Evolutionary conservation across 2,888 invertebrate species (phyloP).

Genomic region (Hesperia comma): DNA sequence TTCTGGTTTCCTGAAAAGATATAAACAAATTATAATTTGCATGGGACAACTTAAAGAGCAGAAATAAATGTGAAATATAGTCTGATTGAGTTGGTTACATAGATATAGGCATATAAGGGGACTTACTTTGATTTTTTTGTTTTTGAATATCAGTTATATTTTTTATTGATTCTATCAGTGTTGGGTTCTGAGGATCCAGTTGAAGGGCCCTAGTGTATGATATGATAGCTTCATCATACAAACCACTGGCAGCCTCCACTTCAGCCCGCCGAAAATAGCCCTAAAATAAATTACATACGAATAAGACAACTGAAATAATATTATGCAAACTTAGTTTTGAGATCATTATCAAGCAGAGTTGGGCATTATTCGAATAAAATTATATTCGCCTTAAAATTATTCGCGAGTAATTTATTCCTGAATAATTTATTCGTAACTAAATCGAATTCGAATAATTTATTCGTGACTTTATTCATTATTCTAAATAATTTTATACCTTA

Average conservation of each 20-base stretch:
- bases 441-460: too few species aligned
- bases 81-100: neutral
- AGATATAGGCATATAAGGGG: too few species aligned
- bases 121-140: slow-evolving; percentile 85
- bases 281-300: slow-evolving; percentile 57
- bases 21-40: slow-evolving; percentile 1
- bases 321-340: too few species aligned
- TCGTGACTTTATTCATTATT: too few species aligned
- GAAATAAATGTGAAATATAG: too few species aligned
- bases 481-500: too few species aligned
- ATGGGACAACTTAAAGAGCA: neutral
- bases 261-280: slow-evolving; percentile 90
- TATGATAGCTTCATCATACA: slow-evolving; percentile 87
- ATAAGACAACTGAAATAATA: too few species aligned
- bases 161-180: slow-evolving; percentile 85
- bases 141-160: slow-evolving; percentile 83
- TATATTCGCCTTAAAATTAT: too few species aligned
- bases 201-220: slow-evolving; percentile 88
- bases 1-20: slow-evolving; percentile 86
- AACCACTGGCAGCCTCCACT: slow-evolving; percentile 87
- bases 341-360: too few species aligned
- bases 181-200: slow-evolving; percentile 86
- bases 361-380: too few species aligned
- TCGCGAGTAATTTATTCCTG: too few species aligned
- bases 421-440: too few species aligned